A percentile compares a stretch with the other conserved stretches of the same genome.
Conservation (phyloP, 2,797 vertebrate species). For the Pangasius macronema region DNA sequence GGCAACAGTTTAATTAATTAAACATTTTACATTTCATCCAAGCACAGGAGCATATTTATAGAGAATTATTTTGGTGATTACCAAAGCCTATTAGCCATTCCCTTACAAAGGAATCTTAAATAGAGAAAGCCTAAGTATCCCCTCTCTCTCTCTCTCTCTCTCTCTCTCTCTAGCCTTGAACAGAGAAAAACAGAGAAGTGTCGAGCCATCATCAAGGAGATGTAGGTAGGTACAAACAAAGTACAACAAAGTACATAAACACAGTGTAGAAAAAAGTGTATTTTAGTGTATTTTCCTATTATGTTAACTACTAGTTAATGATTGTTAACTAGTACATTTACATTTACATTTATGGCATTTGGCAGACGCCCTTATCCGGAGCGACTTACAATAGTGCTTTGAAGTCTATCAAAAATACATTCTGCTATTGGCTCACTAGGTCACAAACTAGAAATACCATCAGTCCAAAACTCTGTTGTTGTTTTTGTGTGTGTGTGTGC, state of each 20-base stretch:
- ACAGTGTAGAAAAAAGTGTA: background rate
- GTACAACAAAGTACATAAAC: background rate
- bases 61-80: constrained; percentile 13
- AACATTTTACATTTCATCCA: background rate
- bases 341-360: too few species aligned
- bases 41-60: background rate
- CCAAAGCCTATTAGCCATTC: constrained; percentile 9
- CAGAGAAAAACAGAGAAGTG: constrained; percentile 60
- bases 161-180: constrained; percentile 59
- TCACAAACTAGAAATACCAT: too few species aligned
- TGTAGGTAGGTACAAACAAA: constrained; percentile 8
- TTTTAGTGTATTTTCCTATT: too few species aligned
- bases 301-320: too few species aligned
- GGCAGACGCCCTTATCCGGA: too few species aligned
- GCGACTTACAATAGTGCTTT: too few species aligned
- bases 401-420: too few species aligned
- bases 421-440: too few species aligned
- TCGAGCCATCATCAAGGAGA: constrained; percentile 70
- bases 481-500: too few species aligned
- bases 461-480: too few species aligned
- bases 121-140: background rate
- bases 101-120: constrained; percentile 30
- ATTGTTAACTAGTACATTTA: too few species aligned
- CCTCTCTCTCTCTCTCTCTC: constrained; percentile 9
- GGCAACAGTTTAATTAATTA: constrained; percentile 5